A percentile compares a stretch with the other conserved stretches of the same genome.
These are phyloP conservation scores for Enteromius trimaculatus DNA, from an alignment of 2,797 vertebrate species.

Conservation along the genomic window DNA sequence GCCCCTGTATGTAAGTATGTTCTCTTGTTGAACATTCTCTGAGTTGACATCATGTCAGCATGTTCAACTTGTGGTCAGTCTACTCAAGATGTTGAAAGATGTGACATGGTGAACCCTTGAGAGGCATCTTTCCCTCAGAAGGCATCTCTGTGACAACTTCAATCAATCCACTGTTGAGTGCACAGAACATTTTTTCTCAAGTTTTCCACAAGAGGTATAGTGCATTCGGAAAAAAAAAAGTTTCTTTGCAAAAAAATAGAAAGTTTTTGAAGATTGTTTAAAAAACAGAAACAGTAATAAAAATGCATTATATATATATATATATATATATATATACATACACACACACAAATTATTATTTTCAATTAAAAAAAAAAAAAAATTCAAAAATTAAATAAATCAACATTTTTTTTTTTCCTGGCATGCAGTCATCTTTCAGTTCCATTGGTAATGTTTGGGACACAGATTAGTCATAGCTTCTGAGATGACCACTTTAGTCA, in stretches of 20 bases:
- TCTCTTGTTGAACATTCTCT: background rate
- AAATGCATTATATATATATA: too few species aligned
- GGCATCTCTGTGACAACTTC: slow-evolving; percentile 2
- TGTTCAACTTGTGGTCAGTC: background rate
- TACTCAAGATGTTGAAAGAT: background rate
- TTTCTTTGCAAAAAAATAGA: background rate
- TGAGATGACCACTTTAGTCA: slow-evolving; percentile 18
- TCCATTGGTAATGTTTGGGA: slow-evolving; percentile 21
- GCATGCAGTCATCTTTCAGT: background rate
- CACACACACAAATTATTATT: too few species aligned
- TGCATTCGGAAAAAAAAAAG: background rate
- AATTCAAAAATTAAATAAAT: too few species aligned
- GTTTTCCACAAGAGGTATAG: background rate
- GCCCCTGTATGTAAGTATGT: background rate
- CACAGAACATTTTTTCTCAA: background rate
- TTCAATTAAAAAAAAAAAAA: too few species aligned
- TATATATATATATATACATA: too few species aligned
- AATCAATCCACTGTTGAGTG: background rate
- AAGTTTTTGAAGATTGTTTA: too few species aligned
- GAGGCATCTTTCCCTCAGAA: background rate
- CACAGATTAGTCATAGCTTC: background rate
- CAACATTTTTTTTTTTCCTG: background rate
- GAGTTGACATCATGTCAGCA: background rate
- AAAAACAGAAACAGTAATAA: background rate
- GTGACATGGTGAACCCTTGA: background rate